These are phyloP conservation scores for Noctilio leporinus DNA, from an alignment of 2,113 vertebrate genomes.

Conservation along the genomic window DNA sequence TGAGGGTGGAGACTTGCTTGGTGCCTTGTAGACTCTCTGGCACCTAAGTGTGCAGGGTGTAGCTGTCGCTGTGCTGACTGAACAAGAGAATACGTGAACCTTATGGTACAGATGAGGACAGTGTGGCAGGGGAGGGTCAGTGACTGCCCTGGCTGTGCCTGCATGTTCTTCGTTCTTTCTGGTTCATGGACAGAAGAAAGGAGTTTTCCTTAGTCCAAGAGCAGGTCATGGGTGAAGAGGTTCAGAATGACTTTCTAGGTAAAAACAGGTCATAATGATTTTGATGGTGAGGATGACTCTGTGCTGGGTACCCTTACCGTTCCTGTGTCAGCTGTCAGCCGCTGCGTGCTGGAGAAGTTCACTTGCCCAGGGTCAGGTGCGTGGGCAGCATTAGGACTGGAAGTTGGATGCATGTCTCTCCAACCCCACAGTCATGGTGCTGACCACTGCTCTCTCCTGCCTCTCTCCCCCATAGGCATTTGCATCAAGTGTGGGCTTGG, in stretches of 20 bases:
- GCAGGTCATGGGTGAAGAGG: not conserved
- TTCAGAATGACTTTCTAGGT: not conserved
- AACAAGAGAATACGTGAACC: rapidly evolving
- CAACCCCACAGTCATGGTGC: not conserved
- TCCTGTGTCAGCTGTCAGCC: not conserved
- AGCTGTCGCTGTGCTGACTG: not conserved
- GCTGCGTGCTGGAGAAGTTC: not conserved
- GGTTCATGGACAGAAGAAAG: not conserved
- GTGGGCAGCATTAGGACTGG: not conserved
- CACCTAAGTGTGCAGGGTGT: not conserved
- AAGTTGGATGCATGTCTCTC: not conserved
- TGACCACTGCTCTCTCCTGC: constrained; percentile 39
- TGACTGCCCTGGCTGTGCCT: not conserved
- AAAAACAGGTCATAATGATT: not conserved
- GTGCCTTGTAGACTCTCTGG: not conserved
- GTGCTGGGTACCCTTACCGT: not conserved
- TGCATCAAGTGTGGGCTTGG: constrained; percentile 98
- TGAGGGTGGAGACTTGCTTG: not conserved
- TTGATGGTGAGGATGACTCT: not conserved
- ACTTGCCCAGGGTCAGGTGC: no score
- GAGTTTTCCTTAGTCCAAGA: not conserved
- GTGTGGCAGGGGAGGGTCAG: not conserved
- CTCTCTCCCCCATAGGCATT: constrained; percentile 84
- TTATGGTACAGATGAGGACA: not conserved
- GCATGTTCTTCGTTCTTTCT: not conserved